phyloP scores from a whole-genome alignment of 2,113 vertebrate genomes.

The Cyphomyrus discorhynchus region DNA sequence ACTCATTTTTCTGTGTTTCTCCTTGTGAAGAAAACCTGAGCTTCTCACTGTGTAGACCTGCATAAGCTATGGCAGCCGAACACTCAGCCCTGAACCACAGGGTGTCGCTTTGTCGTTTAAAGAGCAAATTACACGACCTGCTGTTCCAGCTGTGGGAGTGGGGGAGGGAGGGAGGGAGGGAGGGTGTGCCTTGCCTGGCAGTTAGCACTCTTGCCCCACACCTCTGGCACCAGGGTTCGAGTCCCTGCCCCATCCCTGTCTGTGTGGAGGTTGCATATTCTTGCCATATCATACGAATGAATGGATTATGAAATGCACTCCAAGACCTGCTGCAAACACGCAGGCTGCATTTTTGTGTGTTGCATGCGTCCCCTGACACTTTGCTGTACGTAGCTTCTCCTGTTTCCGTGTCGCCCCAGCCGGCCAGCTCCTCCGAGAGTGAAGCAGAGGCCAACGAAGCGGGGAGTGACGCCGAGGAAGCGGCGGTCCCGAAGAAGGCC shows the following conservation, averaged over 20 bases:
- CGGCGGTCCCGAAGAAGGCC: constrained; percentile 58
- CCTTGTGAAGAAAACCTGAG: not conserved
- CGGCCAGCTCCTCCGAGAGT: constrained; percentile 84
- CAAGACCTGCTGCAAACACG: not conserved
- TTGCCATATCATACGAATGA: not conserved
- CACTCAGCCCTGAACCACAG: not conserved
- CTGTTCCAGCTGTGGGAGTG: not conserved
- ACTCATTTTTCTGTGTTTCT: not conserved
- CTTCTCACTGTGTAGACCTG: not conserved
- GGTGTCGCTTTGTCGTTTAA: not conserved
- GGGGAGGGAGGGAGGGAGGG: not conserved
- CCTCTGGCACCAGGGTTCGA: not conserved
- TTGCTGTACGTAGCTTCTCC: not conserved
- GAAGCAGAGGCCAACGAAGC: constrained; percentile 62
- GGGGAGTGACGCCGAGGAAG: constrained; percentile 60
- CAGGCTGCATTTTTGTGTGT: not conserved
- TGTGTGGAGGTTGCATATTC: not conserved
- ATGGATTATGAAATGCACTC: not conserved
- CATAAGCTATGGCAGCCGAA: not conserved
- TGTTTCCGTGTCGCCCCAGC: constrained; percentile 45
- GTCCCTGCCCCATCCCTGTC: not conserved
- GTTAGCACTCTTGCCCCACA: not conserved
- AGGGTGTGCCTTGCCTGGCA: not conserved
- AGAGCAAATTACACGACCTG: not conserved
- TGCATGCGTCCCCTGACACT: not conserved